These are phyloP conservation scores for Linnaemya tessellans DNA, from an alignment of 2,888 invertebrate genomes.

Conservation along the genomic window DNA sequence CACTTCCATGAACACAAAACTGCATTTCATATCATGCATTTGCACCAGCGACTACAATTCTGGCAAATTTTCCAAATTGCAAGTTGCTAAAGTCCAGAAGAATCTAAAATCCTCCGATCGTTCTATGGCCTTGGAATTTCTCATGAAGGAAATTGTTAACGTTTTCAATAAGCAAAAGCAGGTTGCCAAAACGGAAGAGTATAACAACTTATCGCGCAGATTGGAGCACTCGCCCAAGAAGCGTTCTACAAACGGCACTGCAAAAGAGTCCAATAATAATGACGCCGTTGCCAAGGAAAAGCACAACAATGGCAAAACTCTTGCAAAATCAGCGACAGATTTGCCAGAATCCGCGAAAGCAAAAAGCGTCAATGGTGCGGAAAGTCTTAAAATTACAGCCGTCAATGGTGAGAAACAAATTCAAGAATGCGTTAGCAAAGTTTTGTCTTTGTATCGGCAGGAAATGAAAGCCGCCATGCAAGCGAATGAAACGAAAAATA, in stretches of 20 bases:
- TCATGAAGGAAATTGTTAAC: slow-evolving; percentile 79
- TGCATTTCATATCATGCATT: slow-evolving; percentile 80
- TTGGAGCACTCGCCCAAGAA: slow-evolving; percentile 45
- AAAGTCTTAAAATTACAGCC: slow-evolving; percentile 55
- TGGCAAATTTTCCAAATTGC: slow-evolving; percentile 76
- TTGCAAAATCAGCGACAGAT: slow-evolving; percentile 13
- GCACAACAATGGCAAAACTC: slow-evolving; percentile 15
- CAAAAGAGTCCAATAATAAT: slow-evolving; percentile 54
- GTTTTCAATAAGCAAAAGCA: slow-evolving; percentile 77
- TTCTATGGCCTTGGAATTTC: slow-evolving; percentile 79
- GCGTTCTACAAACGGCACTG: slow-evolving; percentile 57
- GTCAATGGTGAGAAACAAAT: slow-evolving; percentile 55
- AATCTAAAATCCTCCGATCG: slow-evolving; percentile 79
- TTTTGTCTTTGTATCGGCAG: slow-evolving; percentile 63
- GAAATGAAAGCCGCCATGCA: slow-evolving; percentile 67
- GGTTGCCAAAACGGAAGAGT: slow-evolving; percentile 64
- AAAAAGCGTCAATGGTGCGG: slow-evolving; percentile 74
- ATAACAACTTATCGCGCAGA: slow-evolving; percentile 19
- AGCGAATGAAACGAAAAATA: slow-evolving; percentile 47
- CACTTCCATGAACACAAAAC: slow-evolving; percentile 73
- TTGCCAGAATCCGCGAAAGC: slow-evolving; percentile 50
- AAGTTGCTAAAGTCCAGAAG: slow-evolving; percentile 78
- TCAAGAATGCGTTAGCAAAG: slow-evolving; percentile 65
- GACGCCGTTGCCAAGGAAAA: slow-evolving; percentile 18
- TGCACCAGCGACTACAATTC: slow-evolving; percentile 78